Evolutionary conservation across 2,888 invertebrate genomes (phyloP).

Genomic region (Aspidiotus rigidus): DNA sequence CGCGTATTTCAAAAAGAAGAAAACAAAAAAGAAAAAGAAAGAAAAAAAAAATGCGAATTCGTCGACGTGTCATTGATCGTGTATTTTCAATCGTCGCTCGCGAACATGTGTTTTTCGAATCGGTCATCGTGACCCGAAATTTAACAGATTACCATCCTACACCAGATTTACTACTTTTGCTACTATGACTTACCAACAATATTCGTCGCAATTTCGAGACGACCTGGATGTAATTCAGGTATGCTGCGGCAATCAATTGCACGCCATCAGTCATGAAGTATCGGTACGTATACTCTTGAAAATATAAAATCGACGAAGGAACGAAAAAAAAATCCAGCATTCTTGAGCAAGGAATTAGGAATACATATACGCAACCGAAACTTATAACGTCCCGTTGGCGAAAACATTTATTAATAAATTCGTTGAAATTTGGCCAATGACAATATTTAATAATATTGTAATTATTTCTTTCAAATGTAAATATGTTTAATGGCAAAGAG

Average conservation of each 20-base stretch:
- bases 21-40: no score
- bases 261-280: slow-evolving; percentile 16
- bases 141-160: no score
- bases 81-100: no score
- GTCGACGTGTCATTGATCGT: no score
- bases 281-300: background rate
- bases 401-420: slow-evolving; percentile 29
- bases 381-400: slow-evolving; percentile 16
- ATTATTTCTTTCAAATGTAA: slow-evolving; percentile 33
- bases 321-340: no score
- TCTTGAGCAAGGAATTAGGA: no score
- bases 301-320: background rate
- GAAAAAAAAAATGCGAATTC: no score
- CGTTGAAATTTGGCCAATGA: slow-evolving; percentile 31
- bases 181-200: slow-evolving; percentile 4
- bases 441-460: slow-evolving; percentile 33
- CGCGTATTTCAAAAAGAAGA: no score
- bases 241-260: slow-evolving; percentile 25
- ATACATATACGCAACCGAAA: background rate
- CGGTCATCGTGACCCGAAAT: no score
- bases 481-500: slow-evolving; percentile 26
- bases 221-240: slow-evolving; percentile 5
- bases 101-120: no score
- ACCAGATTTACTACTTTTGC: background rate
- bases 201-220: slow-evolving; percentile 11